Evolutionary conservation across 2,113 vertebrate genomes (phyloP), one percentile per base, ranked within the genome.

Genomic region (Illadopsis cleaveri): DNA sequence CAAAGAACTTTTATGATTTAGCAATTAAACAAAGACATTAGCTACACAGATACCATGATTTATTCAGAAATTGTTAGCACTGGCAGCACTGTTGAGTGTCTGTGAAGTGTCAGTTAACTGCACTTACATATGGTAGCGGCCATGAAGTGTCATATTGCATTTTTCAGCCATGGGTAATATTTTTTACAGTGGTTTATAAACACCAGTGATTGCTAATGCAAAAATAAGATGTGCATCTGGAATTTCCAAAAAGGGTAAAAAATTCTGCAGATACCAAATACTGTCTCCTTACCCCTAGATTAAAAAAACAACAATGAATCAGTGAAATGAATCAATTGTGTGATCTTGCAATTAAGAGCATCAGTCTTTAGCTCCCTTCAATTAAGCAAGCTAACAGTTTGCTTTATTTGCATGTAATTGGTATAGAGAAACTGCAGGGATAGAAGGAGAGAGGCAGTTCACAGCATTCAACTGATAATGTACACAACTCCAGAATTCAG

Each of bases 151-250:
- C 42, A 0, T 38, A 69, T 87, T 94, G 78, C 86, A 93, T 86
- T 91, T 97, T 80, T 93, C 54, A 93, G 81, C 57, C 73, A 85
- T 23, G 54, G 70, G 24, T 95, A 91, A 93, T 96, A 82, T 77
- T 87, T 96, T 96, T 96, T 82, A 96, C 94, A 97, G 94, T 22
- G 38, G 35, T 89, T 86, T 37, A 93, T 94, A 96, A 92, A 95
- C 64, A 93, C 24, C 15, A 75, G 66, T 57, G 85, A 94, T 69
- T 77, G 58, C 51, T 94, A 96, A 95, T 78, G 73, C 85, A 96
- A 95, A 96, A 97, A 80, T 58, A 77, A 78, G 89, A 92, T 33
- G 83, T 65, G 42, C 20, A 53, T 64, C 51, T 94, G 71, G 56
- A 88, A 83, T 89, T 96, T 89, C 47, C 37, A 73, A 47, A 58